These are phyloP conservation scores for Corythaixoides concolor DNA, from an alignment of 2,113 vertebrate species.

Conservation along the genomic window DNA sequence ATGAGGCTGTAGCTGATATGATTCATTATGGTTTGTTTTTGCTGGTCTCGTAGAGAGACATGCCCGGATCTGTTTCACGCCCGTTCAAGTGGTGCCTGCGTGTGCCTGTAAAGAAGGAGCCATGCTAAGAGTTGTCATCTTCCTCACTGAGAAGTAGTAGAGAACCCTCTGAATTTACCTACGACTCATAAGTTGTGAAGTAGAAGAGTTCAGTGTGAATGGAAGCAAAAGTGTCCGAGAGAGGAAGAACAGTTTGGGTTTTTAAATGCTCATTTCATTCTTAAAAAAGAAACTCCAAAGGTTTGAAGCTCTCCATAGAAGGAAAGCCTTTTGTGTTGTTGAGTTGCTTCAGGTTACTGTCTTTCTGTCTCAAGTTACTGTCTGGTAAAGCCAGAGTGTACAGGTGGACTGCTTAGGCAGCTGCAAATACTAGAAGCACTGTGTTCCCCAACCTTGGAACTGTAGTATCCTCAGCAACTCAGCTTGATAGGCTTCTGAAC, in stretches of 20 bases:
- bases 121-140: neutral
- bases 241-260: neutral
- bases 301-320: neutral
- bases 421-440: neutral
- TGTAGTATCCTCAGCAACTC: neutral
- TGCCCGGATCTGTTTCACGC: neutral
- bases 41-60: neutral
- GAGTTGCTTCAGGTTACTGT: neutral
- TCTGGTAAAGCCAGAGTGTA: neutral
- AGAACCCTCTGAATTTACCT: neutral
- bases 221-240: neutral
- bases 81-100: neutral
- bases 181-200: neutral
- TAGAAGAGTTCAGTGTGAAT: neutral
- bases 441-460: neutral
- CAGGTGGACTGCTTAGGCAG: neutral
- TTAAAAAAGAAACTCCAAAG: neutral
- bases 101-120: neutral
- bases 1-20: neutral
- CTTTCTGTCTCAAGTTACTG: neutral
- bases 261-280: neutral
- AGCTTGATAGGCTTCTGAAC: neutral
- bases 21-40: neutral
- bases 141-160: neutral
- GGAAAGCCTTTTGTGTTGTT: neutral